phyloP scores from a whole-genome alignment of 2,113 vertebrate species.

The Thinocorus orbignyianus region DNA sequence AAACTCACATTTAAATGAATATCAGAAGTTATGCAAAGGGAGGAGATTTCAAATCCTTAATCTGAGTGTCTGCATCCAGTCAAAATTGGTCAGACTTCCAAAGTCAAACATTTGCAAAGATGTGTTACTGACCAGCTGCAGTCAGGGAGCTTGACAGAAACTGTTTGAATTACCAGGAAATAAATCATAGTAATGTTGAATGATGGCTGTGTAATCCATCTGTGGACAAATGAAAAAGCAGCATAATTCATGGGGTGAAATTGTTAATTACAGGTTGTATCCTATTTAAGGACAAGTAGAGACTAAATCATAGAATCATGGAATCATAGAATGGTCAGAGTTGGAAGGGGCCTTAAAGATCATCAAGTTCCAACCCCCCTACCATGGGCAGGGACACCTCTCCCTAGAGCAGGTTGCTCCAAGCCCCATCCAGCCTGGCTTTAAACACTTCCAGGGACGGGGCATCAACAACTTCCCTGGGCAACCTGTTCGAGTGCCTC shows the following conservation, averaged over 20 bases:
- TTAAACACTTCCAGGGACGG: no score
- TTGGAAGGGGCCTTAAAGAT: no score
- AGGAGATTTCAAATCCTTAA: background rate
- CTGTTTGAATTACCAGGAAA: background rate
- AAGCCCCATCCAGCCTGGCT: no score
- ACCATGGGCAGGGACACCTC: no score
- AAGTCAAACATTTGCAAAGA: background rate
- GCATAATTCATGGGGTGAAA: background rate
- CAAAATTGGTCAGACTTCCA: constrained; percentile 39
- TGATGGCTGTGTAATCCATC: background rate
- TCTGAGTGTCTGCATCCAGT: background rate
- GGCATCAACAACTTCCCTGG: no score
- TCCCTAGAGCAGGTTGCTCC: no score
- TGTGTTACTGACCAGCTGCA: background rate
- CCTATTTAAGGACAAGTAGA: background rate
- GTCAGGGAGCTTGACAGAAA: background rate
- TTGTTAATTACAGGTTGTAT: background rate
- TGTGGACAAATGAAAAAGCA: background rate
- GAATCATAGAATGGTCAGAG: no score
- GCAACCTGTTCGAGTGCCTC: no score
- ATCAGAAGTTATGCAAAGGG: background rate
- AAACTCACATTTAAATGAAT: background rate
- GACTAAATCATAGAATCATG: no score
- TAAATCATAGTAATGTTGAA: background rate
- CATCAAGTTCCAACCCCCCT: no score